Percentiles rank a stretch among this genome's conserved stretches.
Evolutionary conservation across 2,797 vertebrate species (phyloP).

Genomic region (Balearica regulorum): DNA sequence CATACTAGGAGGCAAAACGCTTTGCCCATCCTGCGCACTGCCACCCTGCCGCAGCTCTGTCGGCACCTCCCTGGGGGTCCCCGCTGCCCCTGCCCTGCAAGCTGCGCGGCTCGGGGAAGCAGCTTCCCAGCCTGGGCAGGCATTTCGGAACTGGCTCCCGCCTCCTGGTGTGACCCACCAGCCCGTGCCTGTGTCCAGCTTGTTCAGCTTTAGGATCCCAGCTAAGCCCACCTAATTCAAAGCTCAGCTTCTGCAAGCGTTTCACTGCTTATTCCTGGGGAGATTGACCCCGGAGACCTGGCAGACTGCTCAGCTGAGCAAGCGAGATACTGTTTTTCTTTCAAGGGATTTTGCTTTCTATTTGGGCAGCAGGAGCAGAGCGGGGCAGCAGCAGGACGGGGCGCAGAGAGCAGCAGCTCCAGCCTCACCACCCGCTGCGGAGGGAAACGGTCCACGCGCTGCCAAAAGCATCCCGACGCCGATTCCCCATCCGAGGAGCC

Average conservation of each 20-base stretch:
- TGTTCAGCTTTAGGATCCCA: not conserved
- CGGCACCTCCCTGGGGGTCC: not conserved
- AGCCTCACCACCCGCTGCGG: not conserved
- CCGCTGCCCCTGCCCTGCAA: not conserved
- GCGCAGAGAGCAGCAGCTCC: not conserved
- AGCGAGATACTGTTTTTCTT: not conserved
- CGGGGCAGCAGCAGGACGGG: not conserved
- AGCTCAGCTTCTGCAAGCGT: not conserved
- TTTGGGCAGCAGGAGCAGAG: not conserved
- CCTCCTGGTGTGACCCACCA: fast-evolving
- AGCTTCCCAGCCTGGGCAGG: not conserved
- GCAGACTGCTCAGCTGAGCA: not conserved
- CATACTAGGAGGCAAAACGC: not conserved
- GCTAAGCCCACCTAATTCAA: not conserved
- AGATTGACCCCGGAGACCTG: not conserved
- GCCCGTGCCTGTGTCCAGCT: not conserved
- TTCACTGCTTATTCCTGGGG: not conserved
- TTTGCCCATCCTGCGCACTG: not conserved
- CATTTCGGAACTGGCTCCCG: not conserved
- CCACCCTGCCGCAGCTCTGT: not conserved
- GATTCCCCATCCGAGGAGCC: not conserved
- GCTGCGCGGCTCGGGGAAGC: not conserved
- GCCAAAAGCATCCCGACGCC: not conserved
- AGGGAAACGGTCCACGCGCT: not conserved
- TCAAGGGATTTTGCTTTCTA: conserved; percentile 19